Evolutionary conservation across 2,797 vertebrate species (phyloP).

Genomic region (Myotis findleyi): DNA sequence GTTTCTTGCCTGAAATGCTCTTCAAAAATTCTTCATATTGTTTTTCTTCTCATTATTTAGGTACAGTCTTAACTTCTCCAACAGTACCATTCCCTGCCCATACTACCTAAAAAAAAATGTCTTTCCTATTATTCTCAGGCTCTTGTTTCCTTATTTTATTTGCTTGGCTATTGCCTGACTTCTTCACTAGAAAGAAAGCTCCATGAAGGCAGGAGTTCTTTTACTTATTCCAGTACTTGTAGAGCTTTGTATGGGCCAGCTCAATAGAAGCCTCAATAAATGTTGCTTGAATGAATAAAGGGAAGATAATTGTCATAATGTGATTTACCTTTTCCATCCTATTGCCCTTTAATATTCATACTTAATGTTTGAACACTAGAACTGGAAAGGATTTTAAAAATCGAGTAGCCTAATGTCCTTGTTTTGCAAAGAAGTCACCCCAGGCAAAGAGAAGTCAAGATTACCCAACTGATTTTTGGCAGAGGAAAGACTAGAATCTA

Average conservation of each 20-base stretch:
- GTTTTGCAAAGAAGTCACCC: constrained; percentile 5
- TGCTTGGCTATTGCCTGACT: background rate
- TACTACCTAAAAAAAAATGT: background rate
- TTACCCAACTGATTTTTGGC: constrained; percentile 5
- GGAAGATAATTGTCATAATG: background rate
- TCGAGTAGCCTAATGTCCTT: constrained; percentile 3
- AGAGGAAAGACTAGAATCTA: constrained; percentile 1
- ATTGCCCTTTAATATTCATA: background rate
- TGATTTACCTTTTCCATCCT: background rate
- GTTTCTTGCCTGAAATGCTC: background rate
- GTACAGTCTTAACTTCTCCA: background rate
- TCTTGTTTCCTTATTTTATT: background rate
- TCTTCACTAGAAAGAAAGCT: background rate
- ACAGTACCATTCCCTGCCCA: background rate
- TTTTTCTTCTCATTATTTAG: background rate
- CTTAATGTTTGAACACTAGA: constrained; percentile 4
- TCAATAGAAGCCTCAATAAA: background rate
- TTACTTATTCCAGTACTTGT: background rate
- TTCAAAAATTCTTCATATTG: background rate
- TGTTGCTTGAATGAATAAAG: background rate
- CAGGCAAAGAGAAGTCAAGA: background rate
- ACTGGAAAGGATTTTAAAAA: constrained; percentile 38
- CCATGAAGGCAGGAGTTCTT: background rate
- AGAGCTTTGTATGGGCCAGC: background rate
- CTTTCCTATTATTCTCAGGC: background rate